phyloP scores from a whole-genome alignment of 2,113 vertebrate genomes.

The Osmerus mordax region DNA sequence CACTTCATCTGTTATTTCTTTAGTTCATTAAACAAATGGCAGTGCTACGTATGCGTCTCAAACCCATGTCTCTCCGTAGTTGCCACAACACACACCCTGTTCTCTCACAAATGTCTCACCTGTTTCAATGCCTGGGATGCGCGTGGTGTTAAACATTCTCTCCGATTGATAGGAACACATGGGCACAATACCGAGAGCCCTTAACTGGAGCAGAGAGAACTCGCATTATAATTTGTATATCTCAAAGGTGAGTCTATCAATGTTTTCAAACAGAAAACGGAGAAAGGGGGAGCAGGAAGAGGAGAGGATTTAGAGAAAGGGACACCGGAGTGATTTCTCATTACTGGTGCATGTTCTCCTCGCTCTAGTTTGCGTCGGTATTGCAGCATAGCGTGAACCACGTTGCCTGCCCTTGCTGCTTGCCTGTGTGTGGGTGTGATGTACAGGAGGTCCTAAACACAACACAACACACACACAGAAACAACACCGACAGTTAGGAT shows the following conservation, averaged over 20 bases:
- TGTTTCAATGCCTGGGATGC: constrained; percentile 85
- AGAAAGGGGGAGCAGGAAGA: not conserved
- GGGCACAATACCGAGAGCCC: constrained; percentile 84
- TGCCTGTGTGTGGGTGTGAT: constrained; percentile 76
- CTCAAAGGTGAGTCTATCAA: not conserved
- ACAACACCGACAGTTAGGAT: constrained; percentile 3
- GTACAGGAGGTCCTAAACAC: constrained; percentile 79
- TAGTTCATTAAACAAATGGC: too few species aligned
- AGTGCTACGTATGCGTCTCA: too few species aligned
- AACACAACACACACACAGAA: not conserved
- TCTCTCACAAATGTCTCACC: constrained; percentile 61
- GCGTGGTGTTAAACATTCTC: constrained; percentile 93
- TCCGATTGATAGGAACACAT: constrained; percentile 94
- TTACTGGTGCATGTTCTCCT: constrained; percentile 84
- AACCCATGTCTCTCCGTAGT: too few species aligned
- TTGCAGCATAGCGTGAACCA: constrained; percentile 82
- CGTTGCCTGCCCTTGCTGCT: constrained; percentile 83
- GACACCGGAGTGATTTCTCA: not conserved
- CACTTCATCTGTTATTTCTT: too few species aligned
- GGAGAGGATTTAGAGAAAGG: not conserved
- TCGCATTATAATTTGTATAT: not conserved
- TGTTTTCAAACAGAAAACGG: not conserved
- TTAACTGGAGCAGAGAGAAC: constrained; percentile 66
- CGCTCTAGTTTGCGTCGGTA: constrained; percentile 90
- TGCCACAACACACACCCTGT: too few species aligned